Conservation (phyloP, 2,113 vertebrate species). For the Cricetomys ansorgei region DNA sequence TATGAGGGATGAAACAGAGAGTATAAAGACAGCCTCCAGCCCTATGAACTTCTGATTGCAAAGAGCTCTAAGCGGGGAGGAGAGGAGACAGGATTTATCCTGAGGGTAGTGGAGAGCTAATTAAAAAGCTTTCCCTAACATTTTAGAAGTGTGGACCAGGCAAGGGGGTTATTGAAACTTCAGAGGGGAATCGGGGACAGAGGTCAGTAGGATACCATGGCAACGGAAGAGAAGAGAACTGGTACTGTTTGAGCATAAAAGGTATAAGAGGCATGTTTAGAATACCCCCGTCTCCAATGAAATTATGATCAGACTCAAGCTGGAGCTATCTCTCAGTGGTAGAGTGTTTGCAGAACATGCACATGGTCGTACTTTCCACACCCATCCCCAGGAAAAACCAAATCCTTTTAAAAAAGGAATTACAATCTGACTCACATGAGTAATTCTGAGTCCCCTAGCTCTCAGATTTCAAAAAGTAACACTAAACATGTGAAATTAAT, state of each 20-base stretch:
- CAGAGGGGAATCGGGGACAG: neutral
- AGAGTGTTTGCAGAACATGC: neutral
- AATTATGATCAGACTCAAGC: neutral
- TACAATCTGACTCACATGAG: neutral
- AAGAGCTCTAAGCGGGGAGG: neutral
- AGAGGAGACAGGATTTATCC: neutral
- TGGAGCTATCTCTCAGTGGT: neutral
- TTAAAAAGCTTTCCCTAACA: neutral
- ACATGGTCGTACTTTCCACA: neutral
- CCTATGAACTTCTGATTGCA: neutral
- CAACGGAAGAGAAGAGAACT: neutral
- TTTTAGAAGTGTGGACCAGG: neutral
- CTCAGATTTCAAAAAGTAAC: neutral
- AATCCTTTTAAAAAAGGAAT: neutral
- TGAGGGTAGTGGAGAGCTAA: neutral
- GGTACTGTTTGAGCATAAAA: neutral
- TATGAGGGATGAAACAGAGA: neutral
- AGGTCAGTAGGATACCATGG: neutral
- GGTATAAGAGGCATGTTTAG: neutral
- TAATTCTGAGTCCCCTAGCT: neutral
- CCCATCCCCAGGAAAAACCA: accelerated
- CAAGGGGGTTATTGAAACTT: neutral
- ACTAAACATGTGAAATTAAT: neutral
- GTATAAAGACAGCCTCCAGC: neutral
- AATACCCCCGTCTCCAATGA: neutral